Evolutionary conservation across 2,888 invertebrate species (phyloP), one percentile per base, ranked within the genome.

Genomic region (Timema podura): DNA sequence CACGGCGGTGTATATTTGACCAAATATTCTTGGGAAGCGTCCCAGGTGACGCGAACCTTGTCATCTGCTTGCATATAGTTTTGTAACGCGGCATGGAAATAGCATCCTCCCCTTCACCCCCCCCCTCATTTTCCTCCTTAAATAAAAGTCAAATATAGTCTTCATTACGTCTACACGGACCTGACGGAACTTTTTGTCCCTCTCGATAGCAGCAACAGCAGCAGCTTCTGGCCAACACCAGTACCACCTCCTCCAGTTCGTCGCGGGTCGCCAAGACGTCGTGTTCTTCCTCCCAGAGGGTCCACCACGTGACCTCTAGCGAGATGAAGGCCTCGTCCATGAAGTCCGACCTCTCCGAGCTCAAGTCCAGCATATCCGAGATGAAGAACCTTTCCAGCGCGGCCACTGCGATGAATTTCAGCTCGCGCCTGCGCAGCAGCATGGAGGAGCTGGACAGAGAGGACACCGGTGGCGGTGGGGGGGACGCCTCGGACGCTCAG

Each of bases 361-460:
- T 94, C 74, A 90, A 93, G 81, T 91, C 90, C 80, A 91, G 92
- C 79, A 91, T 94, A 81, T 90, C 91, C 73, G 93, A 93, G 84
- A 93, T 94, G 89, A 93, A 92, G 83, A 92, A 89, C 77, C 83
- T 91, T 49, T 83, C 83, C 9, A 77, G 67, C 59, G 61, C 69
- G 5, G 47, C 69, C 44, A 64, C 69, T 45, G 69, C 72, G 6
- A 68, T 72, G 66, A 72, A 72, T 61, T 73, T 73, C 67, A 70
- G 79, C 79, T 83, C 76, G 81, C 87, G 89, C 80, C 81, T 91
- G 76, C 85, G 89, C 77, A 90, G 86, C 79, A 91, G 91, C 73
- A 85, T 92, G 83, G 92, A 93, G 81, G 91, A 92, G 78, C 86
- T 92, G 76, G 75, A 75, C 65, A 65, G 71, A 10, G 74, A 70